Conservation (phyloP, 2,888 invertebrate genomes). For the Polydrusus tereticollis region DNA sequence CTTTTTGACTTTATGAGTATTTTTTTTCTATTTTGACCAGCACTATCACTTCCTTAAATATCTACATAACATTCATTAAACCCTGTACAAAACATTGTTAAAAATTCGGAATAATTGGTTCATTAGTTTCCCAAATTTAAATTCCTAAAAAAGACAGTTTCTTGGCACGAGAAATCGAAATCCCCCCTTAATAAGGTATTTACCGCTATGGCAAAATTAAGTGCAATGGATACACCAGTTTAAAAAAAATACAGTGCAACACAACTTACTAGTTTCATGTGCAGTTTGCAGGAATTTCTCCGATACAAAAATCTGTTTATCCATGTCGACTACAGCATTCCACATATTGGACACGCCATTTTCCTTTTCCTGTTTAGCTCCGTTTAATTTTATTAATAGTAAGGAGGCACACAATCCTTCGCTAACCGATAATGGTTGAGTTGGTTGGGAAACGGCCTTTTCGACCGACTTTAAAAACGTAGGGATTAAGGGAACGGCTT, state of each 20-base stretch:
- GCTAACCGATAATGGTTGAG: slow-evolving; percentile 77
- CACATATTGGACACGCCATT: slow-evolving; percentile 73
- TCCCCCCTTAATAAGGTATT: too few relatives aligned
- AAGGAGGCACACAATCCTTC: slow-evolving; percentile 81
- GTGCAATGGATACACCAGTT: neutral
- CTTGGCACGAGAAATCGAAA: too few relatives aligned
- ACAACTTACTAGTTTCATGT: slow-evolving; percentile 73
- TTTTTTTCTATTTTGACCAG: too few relatives aligned
- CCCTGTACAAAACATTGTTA: too few relatives aligned
- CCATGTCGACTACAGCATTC: slow-evolving; percentile 79
- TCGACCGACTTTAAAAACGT: slow-evolving; percentile 79
- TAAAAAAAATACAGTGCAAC: neutral
- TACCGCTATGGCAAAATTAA: too few relatives aligned
- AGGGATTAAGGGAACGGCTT: slow-evolving; percentile 71
- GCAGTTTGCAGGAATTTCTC: slow-evolving; percentile 84
- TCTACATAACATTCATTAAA: too few relatives aligned
- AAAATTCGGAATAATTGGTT: too few relatives aligned
- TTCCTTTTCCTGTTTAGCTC: slow-evolving; percentile 66
- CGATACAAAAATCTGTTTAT: slow-evolving; percentile 84
- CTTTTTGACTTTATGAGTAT: too few relatives aligned
- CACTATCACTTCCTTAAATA: too few relatives aligned
- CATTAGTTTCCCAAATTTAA: too few relatives aligned
- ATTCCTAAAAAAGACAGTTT: too few relatives aligned
- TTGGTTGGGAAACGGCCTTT: slow-evolving; percentile 80
- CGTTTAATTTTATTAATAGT: slow-evolving; percentile 75